Conservation (phyloP, 1,140 invertebrate genomes). For the Ceratina calcarata region DNA sequence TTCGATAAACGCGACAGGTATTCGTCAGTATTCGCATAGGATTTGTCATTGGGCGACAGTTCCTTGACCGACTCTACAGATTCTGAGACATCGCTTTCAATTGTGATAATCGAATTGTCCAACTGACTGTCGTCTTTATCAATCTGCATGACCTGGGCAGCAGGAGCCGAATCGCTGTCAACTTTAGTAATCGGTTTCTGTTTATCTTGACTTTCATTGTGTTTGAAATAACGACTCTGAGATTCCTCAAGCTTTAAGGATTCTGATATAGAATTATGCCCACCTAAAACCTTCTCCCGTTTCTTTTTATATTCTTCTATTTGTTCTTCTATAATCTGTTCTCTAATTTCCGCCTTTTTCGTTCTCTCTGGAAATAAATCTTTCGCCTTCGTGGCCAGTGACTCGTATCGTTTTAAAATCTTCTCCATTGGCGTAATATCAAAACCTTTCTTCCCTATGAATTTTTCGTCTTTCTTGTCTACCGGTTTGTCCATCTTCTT, state of each 20-base stretch:
- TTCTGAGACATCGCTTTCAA: slow-evolving; percentile 19
- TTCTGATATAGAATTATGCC: slow-evolving; percentile 31
- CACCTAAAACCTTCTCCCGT: slow-evolving; percentile 75
- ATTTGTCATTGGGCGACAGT: slow-evolving; percentile 16
- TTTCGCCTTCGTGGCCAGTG: slow-evolving; percentile 62
- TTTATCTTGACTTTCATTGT: slow-evolving; percentile 29
- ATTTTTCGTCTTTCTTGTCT: slow-evolving; percentile 70
- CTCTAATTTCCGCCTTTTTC: slow-evolving; percentile 63
- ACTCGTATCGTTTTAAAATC: slow-evolving; percentile 68
- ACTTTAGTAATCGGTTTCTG: neutral
- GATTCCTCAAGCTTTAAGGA: slow-evolving; percentile 34
- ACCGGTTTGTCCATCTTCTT: slow-evolving; percentile 77
- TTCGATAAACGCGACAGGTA: slow-evolving; percentile 57
- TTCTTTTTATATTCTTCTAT: slow-evolving; percentile 79
- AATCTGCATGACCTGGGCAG: neutral
- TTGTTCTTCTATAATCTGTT: slow-evolving; percentile 76
- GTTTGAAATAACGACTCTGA: slow-evolving; percentile 37
- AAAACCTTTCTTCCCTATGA: slow-evolving; percentile 52
- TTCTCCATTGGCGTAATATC: slow-evolving; percentile 71
- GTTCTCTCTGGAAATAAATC: slow-evolving; percentile 64
- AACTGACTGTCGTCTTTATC: slow-evolving; percentile 14
- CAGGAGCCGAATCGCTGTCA: slow-evolving; percentile 6
- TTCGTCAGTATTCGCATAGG: slow-evolving; percentile 56
- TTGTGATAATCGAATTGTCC: slow-evolving; percentile 9
- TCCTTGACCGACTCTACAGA: slow-evolving; percentile 41